phyloP scores from a whole-genome alignment of 2,888 invertebrate species.

The Byasa hedistus region DNA sequence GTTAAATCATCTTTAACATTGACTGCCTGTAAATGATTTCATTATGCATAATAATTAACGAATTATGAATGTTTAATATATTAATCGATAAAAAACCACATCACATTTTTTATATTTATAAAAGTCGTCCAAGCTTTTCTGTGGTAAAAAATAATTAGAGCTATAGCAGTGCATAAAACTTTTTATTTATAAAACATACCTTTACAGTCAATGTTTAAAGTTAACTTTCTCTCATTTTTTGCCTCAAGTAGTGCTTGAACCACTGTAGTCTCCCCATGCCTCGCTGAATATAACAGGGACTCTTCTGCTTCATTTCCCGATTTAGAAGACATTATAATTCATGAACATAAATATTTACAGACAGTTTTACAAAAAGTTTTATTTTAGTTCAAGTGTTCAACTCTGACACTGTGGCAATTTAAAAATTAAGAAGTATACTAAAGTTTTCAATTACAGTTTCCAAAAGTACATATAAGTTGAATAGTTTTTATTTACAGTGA shows the following conservation, averaged over 20 bases:
- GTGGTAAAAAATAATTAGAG: too few relatives aligned
- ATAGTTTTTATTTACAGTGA: background rate
- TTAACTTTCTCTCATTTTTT: constrained; percentile 70
- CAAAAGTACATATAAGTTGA: background rate
- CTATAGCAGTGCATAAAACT: background rate
- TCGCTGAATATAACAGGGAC: constrained; percentile 80
- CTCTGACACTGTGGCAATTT: background rate
- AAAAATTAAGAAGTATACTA: background rate
- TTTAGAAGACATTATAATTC: constrained; percentile 49
- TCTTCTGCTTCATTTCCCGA: constrained; percentile 74
- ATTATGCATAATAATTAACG: too few relatives aligned
- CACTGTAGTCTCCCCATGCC: constrained; percentile 80
- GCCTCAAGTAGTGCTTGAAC: constrained; percentile 78
- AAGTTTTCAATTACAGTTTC: background rate
- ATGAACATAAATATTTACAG: background rate
- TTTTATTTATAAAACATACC: constrained; percentile 57
- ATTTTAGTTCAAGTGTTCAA: background rate
- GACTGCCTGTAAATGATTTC: too few relatives aligned
- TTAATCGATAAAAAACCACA: too few relatives aligned
- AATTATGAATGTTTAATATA: too few relatives aligned
- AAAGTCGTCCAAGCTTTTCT: too few relatives aligned
- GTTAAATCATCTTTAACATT: too few relatives aligned
- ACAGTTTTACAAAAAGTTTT: background rate
- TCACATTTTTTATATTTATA: too few relatives aligned
- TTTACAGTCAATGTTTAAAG: constrained; percentile 83